phyloP scores from a whole-genome alignment of 2,113 vertebrate species.

The Brachyhypopomus gauderio region DNA sequence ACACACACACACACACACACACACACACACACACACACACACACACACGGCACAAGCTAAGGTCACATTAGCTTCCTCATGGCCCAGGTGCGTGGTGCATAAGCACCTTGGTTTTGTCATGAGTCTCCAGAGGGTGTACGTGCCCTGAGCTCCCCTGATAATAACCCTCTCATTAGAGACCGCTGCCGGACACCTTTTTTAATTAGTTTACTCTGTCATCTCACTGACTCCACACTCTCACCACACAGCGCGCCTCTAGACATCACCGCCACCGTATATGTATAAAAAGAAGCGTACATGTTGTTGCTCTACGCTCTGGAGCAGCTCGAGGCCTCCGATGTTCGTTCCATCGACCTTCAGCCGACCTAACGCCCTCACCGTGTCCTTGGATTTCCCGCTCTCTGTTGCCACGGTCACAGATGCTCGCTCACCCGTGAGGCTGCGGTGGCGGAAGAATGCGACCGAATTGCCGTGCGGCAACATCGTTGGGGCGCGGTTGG shows the following conservation, averaged over 20 bases:
- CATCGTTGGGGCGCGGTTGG: too few relatives aligned
- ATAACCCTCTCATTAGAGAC: conserved; percentile 73
- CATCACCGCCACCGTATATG: conserved; percentile 22
- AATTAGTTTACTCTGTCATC: conserved; percentile 75
- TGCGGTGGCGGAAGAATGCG: too few relatives aligned
- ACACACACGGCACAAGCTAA: conserved; percentile 27
- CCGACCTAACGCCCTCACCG: too few relatives aligned
- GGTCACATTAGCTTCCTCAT: conserved; percentile 37
- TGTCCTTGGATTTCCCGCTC: too few relatives aligned
- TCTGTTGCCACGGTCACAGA: too few relatives aligned
- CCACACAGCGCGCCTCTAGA: conserved; percentile 60
- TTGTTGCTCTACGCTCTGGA: too few relatives aligned
- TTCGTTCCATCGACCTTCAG: too few relatives aligned
- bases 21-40: conserved; percentile 17
- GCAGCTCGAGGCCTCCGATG: too few relatives aligned
- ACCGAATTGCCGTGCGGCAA: too few relatives aligned
- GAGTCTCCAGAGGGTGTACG: conserved; percentile 60
- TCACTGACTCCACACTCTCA: conserved; percentile 65
- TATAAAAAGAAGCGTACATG: too few relatives aligned
- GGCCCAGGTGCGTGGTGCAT: conserved; percentile 68
- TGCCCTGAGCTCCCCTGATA: conserved; percentile 69
- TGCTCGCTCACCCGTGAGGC: too few relatives aligned
- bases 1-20: conserved; percentile 23
- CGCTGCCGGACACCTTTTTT: conserved; percentile 69
- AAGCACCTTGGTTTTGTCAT: conserved; percentile 63